phyloP scores from a whole-genome alignment of 1,140 invertebrate genomes.

The Drosophila melanica region DNA sequence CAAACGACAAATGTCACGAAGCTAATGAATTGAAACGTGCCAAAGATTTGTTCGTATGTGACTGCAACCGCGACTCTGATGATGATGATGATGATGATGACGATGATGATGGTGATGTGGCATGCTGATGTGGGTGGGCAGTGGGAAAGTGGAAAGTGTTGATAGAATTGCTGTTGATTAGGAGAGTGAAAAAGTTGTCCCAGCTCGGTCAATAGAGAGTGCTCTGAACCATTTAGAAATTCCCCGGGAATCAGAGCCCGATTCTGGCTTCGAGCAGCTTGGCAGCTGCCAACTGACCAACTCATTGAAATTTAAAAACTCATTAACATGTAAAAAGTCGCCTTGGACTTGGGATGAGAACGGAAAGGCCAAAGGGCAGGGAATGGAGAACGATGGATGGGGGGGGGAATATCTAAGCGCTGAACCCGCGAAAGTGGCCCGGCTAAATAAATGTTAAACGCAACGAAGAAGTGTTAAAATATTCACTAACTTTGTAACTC shows the following conservation, averaged over 20 bases:
- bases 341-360: not conserved
- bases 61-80: constrained; percentile 32
- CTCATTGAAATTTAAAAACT: constrained; percentile 50
- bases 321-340: constrained; percentile 55
- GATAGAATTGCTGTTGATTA: constrained; percentile 27
- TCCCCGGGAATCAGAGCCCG: not conserved
- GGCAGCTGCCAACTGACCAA: constrained; percentile 3
- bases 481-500: constrained; percentile 83
- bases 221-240: not conserved
- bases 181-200: constrained; percentile 17
- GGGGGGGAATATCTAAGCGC: constrained; percentile 11
- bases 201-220: not conserved
- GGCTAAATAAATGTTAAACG: constrained; percentile 81
- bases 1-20: constrained; percentile 81
- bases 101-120: constrained; percentile 20
- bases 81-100: constrained; percentile 17
- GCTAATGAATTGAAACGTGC: constrained; percentile 82
- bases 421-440: constrained; percentile 40
- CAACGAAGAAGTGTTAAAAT: constrained; percentile 81
- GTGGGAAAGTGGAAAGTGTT: constrained; percentile 18
- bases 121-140: constrained; percentile 7
- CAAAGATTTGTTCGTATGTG: constrained; percentile 62
- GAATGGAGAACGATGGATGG: not conserved
- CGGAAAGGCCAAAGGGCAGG: not conserved
- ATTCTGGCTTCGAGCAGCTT: not conserved